Conservation (phyloP, 2,113 vertebrate species). For the Riparia riparia region DNA sequence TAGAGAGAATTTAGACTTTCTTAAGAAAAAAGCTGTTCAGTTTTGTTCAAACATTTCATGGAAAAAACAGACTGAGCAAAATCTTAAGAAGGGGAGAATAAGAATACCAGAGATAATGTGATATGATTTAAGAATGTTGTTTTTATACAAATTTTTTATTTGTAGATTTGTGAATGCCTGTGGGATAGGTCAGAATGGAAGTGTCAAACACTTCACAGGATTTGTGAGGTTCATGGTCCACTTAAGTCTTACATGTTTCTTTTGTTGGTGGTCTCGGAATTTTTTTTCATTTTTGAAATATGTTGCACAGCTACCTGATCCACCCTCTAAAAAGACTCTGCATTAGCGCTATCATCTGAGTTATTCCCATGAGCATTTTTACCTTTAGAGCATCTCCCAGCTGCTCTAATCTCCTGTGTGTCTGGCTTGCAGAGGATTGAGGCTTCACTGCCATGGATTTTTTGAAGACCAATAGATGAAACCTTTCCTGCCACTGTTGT, state of each 20-base stretch:
- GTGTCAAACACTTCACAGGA: accelerated
- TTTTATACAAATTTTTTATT: not conserved
- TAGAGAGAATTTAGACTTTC: not conserved
- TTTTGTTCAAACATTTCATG: not conserved
- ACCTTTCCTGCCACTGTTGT: not conserved
- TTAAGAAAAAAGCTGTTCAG: not conserved
- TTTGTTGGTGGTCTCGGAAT: not conserved
- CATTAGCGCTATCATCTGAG: accelerated
- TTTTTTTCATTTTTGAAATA: not conserved
- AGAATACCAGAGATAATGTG: not conserved
- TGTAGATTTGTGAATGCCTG: not conserved
- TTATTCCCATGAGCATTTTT: not conserved
- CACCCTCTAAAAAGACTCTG: not conserved
- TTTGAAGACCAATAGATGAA: not conserved
- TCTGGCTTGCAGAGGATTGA: not conserved
- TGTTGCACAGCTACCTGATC: not conserved
- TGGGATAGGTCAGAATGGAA: not conserved
- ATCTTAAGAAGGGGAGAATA: not conserved
- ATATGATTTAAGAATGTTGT: not conserved
- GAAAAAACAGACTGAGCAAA: not conserved
- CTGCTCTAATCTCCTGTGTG: not conserved
- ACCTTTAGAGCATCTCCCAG: not conserved
- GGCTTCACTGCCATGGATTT: not conserved
- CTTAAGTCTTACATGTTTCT: not conserved
- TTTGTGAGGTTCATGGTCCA: not conserved